Percentiles rank a stretch among this genome's conserved stretches.
Conservation (phyloP, 2,113 vertebrate genomes). For the Syngnathoides biaculeatus region DNA sequence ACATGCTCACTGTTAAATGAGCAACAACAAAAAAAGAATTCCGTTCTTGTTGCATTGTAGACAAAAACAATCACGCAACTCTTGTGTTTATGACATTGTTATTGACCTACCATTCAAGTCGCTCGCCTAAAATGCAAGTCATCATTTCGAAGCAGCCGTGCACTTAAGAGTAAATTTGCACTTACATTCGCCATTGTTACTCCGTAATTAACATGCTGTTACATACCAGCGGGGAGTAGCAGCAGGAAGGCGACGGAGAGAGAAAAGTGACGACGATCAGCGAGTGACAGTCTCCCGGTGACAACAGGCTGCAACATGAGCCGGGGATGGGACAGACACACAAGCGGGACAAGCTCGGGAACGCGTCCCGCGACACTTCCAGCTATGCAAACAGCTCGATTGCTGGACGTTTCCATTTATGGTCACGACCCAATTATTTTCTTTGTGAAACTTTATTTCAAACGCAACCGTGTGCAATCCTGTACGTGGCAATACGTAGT, state of each 20-base stretch:
- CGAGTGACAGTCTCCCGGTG: background rate
- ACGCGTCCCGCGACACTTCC: slow-evolving; percentile 4
- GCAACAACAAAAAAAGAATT: background rate
- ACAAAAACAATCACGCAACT: background rate
- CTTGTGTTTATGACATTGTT: background rate
- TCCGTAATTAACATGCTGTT: background rate
- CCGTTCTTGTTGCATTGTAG: background rate
- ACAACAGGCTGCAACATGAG: slow-evolving; percentile 1
- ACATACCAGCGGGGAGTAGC: slow-evolving; percentile 1
- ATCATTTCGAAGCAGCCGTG: background rate
- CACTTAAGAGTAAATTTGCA: background rate
- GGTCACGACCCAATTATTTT: background rate
- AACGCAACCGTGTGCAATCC: background rate
- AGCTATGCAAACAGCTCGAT: background rate
- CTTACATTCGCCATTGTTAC: background rate
- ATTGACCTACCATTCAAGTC: background rate
- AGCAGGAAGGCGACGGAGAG: background rate
- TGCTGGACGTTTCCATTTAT: slow-evolving; percentile 3
- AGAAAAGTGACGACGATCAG: background rate
- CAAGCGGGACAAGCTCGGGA: slow-evolving; percentile 3
- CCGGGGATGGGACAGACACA: background rate
- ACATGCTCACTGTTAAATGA: background rate
- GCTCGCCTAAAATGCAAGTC: background rate
- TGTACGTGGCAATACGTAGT: background rate
- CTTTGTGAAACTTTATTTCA: slow-evolving; percentile 2